Evolutionary conservation across 2,113 vertebrate genomes (phyloP).

Genomic region (Silurus meridionalis): DNA sequence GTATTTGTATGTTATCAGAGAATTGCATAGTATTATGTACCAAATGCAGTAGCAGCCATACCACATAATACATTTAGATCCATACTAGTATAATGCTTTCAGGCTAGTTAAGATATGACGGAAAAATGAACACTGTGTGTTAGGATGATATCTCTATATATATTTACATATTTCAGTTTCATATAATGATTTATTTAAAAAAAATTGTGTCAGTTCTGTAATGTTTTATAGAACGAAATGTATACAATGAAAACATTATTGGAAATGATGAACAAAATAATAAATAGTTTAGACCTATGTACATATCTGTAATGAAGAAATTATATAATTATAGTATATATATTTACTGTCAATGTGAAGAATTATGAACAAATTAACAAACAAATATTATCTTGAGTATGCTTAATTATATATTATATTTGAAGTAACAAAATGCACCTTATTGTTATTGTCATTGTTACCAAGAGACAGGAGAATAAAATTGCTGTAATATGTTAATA

Average conservation of each 20-base stretch:
- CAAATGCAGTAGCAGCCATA: background rate
- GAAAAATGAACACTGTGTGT: slow-evolving; percentile 8
- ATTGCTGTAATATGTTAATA: background rate
- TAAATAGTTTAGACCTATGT: background rate
- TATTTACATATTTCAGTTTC: background rate
- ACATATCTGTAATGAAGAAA: background rate
- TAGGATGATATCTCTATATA: background rate
- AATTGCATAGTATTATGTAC: background rate
- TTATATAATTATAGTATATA: background rate
- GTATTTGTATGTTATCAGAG: background rate
- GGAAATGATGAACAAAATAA: background rate
- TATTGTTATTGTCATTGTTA: background rate
- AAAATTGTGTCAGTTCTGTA: background rate
- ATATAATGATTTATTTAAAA: background rate
- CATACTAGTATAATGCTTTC: background rate
- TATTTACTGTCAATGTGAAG: background rate
- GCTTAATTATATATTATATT: background rate
- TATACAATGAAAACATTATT: background rate
- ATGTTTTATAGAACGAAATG: background rate
- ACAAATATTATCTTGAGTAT: background rate
- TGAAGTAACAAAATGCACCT: background rate
- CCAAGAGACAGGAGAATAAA: background rate
- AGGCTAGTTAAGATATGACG: background rate
- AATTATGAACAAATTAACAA: background rate
- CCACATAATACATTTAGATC: background rate